These are phyloP conservation scores for Propithecus coquereli DNA, from an alignment of 2,113 vertebrate species.

Conservation along the genomic window DNA sequence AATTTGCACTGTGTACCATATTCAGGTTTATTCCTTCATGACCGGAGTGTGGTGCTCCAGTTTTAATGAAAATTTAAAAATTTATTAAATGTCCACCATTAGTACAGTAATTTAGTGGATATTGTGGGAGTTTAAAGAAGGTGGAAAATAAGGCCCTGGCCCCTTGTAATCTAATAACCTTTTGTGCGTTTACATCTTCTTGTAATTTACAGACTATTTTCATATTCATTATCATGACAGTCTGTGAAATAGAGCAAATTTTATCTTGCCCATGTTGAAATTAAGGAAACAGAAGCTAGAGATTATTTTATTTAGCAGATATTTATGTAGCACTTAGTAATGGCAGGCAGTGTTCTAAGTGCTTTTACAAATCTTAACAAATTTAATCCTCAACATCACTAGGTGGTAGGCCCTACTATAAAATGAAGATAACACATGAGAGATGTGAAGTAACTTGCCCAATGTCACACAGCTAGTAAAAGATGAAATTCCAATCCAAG, in stretches of 20 bases:
- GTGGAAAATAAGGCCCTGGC: background rate
- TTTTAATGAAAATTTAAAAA: background rate
- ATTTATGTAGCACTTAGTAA: background rate
- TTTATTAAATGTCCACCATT: background rate
- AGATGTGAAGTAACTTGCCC: slow-evolving; percentile 5
- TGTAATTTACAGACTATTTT: background rate
- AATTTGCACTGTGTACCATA: background rate
- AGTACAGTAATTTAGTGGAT: background rate
- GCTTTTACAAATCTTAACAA: background rate
- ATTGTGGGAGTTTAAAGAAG: background rate
- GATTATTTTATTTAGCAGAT: slow-evolving; percentile 32
- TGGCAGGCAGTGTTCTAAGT: background rate
- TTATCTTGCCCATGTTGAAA: slow-evolving; percentile 31
- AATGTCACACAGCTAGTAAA: background rate
- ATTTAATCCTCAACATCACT: background rate
- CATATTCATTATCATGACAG: background rate
- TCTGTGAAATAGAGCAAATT: background rate
- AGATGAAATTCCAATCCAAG: slow-evolving; percentile 8
- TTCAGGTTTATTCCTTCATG: background rate
- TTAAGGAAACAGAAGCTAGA: background rate
- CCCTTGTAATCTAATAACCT: background rate
- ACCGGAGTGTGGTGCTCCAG: background rate
- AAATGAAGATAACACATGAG: slow-evolving; percentile 14
- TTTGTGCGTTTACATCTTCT: background rate
- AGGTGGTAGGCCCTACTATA: background rate